phyloP scores from a whole-genome alignment of 92 coral and sea anemone genomes.

The Porites cylindrica region DNA sequence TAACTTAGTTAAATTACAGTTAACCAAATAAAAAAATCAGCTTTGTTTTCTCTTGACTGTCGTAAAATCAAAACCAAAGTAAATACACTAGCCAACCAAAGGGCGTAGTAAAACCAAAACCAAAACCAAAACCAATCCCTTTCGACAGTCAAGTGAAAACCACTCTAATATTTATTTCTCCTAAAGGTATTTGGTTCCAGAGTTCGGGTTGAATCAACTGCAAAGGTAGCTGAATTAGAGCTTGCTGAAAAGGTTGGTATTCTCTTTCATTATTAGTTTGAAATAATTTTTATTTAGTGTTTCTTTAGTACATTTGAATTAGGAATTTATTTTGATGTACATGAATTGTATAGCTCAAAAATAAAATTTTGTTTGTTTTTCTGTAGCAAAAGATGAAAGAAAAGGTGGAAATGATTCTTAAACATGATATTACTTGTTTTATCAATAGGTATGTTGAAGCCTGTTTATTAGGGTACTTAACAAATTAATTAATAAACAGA shows the following conservation, averaged over 20 bases:
- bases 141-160: too few relatives aligned
- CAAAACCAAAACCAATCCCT: too few relatives aligned
- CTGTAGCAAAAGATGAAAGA: slow-evolving; percentile 97
- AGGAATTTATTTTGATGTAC: neutral
- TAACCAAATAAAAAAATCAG: too few relatives aligned
- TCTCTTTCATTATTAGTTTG: neutral
- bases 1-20: too few relatives aligned
- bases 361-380: neutral
- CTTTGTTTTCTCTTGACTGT: too few relatives aligned
- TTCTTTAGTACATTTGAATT: neutral
- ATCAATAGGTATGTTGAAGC: slow-evolving; percentile 83
- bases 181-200: slow-evolving; percentile 97
- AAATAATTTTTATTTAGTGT: neutral
- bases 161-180: neutral
- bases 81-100: too few relatives aligned
- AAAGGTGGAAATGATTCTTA: slow-evolving; percentile 92
- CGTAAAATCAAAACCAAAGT: too few relatives aligned
- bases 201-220: slow-evolving; percentile 98
- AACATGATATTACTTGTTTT: slow-evolving; percentile 93
- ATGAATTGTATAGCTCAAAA: neutral
- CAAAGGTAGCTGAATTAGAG: slow-evolving; percentile 96
- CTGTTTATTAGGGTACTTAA: neutral
- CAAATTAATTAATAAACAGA: too few relatives aligned
- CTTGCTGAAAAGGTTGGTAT: slow-evolving; percentile 91
- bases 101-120: too few relatives aligned